phyloP scores from a whole-genome alignment of 2,888 invertebrate species.

The Nowickia ferox region DNA sequence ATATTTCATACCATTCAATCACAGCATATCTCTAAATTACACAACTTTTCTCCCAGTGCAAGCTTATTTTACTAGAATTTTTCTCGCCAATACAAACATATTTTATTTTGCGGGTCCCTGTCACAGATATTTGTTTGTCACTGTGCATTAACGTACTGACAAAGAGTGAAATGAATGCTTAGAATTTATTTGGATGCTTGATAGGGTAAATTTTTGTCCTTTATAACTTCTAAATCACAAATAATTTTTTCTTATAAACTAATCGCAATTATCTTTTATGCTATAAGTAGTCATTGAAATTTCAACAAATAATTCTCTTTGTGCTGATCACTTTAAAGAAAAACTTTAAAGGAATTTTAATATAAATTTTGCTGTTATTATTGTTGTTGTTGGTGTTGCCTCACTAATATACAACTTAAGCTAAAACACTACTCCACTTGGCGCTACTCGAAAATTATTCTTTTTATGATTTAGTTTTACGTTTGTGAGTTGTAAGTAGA shows the following conservation, averaged over 20 bases:
- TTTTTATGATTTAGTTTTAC: constrained; percentile 11
- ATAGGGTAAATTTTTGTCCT: neutral
- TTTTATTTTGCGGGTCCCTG: too few species aligned
- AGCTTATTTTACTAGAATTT: too few species aligned
- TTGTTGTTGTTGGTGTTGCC: too few species aligned
- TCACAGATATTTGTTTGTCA: too few species aligned
- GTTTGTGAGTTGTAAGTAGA: constrained; percentile 75
- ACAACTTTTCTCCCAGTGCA: too few species aligned
- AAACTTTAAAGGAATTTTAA: constrained; percentile 46
- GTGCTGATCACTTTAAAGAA: constrained; percentile 11
- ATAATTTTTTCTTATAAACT: neutral
- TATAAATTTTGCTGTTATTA: constrained; percentile 22
- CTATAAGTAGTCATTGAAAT: neutral
- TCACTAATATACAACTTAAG: neutral
- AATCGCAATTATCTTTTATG: neutral
- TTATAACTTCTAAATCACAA: neutral
- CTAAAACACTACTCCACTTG: neutral
- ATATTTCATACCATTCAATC: too few species aligned
- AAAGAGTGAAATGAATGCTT: too few species aligned
- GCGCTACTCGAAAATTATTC: constrained; percentile 9
- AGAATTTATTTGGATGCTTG: too few species aligned
- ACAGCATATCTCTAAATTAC: too few species aligned
- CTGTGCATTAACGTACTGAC: too few species aligned
- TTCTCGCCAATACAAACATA: too few species aligned
- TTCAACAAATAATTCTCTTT: constrained; percentile 1